Evolutionary conservation across 2,888 invertebrate species (phyloP).

Genomic region (Diabrotica balteata): DNA sequence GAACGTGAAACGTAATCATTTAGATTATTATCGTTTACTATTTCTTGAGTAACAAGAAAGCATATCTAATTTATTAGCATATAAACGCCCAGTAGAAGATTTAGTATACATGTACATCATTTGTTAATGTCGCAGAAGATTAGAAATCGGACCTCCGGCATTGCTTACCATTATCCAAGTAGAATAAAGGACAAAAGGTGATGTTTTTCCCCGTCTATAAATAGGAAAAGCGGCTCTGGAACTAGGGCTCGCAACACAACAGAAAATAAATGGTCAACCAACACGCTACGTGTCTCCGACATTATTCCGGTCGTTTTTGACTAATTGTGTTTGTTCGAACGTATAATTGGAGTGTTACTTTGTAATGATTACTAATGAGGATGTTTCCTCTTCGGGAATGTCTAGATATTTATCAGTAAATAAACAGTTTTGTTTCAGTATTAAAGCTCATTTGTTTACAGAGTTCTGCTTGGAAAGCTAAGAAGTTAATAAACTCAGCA

Average conservation of each 20-base stretch:
- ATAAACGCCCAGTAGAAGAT: too few relatives aligned
- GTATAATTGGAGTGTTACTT: conserved; percentile 29
- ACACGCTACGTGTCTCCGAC: conserved; percentile 28
- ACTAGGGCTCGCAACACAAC: conserved; percentile 10
- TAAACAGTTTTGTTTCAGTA: conserved; percentile 18
- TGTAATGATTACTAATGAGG: conserved; percentile 30
- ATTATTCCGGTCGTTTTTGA: conserved; percentile 29
- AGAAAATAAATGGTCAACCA: conserved; percentile 31
- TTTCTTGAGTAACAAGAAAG: too few relatives aligned
- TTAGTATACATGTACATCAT: not conserved
- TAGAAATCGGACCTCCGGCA: conserved; percentile 19
- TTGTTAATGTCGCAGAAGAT: conserved; percentile 13
- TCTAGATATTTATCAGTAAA: conserved; percentile 25
- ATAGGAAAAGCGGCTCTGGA: conserved; percentile 18
- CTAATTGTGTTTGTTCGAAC: conserved; percentile 30
- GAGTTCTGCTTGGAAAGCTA: not conserved
- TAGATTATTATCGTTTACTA: too few relatives aligned
- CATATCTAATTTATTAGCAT: too few relatives aligned
- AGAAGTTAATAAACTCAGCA: too few relatives aligned
- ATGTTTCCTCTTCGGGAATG: conserved; percentile 20
- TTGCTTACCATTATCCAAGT: conserved; percentile 14
- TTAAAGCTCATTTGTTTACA: conserved; percentile 7
- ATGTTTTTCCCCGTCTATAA: conserved; percentile 20
- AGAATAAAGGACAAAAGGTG: conserved; percentile 20
- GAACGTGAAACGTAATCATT: too few relatives aligned